Percentiles rank a stretch among this genome's conserved stretches.
These are phyloP conservation scores for Euwallacea fornicatus DNA, from an alignment of 1,140 invertebrate species.

Conservation along the genomic window DNA sequence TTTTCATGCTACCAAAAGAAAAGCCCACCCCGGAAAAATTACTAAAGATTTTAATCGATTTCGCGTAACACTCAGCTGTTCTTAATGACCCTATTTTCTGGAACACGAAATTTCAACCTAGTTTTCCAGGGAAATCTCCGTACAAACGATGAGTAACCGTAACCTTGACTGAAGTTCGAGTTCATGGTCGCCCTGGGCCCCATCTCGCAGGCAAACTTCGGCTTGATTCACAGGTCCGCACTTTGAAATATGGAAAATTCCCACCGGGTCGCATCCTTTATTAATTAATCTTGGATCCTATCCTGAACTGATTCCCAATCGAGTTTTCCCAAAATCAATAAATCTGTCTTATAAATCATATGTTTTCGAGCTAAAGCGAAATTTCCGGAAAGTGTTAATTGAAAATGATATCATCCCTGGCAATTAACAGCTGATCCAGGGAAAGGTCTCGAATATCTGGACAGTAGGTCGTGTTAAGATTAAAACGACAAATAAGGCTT, in stretches of 20 bases:
- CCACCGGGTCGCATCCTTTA: too few species aligned
- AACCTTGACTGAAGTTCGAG: slow-evolving; percentile 20
- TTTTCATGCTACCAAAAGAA: too few species aligned
- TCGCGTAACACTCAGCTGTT: background rate
- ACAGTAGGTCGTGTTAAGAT: background rate
- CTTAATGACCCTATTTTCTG: slow-evolving; percentile 7
- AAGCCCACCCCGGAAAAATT: too few species aligned
- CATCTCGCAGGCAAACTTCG: background rate
- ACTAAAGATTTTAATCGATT: too few species aligned
- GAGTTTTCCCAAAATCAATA: background rate
- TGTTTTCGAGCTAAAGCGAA: slow-evolving; percentile 4
- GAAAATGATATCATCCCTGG: background rate
- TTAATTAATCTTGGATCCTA: too few species aligned
- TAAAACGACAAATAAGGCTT: background rate
- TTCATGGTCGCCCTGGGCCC: slow-evolving; percentile 7
- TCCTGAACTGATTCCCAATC: background rate
- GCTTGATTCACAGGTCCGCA: too few species aligned
- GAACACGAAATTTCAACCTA: slow-evolving; percentile 11
- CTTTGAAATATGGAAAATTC: too few species aligned
- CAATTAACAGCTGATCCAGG: slow-evolving; percentile 7
- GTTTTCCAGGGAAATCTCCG: slow-evolving; percentile 17
- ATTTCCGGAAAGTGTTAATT: slow-evolving; percentile 6
- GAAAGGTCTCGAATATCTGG: background rate
- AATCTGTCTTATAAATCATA: slow-evolving; percentile 4
- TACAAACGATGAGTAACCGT: slow-evolving; percentile 16